Percentiles rank a stretch among this genome's conserved stretches.
Conservation (phyloP, 2,888 invertebrate species). For the Pardosa pseudoannulata region DNA sequence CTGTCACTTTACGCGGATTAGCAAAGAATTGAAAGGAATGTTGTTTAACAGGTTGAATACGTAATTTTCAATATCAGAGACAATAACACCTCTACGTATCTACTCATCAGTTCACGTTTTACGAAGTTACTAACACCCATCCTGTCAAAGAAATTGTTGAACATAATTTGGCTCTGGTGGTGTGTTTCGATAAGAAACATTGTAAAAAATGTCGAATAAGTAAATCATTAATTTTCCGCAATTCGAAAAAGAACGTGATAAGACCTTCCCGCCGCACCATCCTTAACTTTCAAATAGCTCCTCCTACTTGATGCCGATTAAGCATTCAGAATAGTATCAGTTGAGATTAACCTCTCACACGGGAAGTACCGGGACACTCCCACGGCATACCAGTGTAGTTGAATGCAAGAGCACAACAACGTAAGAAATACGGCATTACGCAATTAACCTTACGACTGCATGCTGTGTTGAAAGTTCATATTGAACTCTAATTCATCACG, state of each 20-base stretch:
- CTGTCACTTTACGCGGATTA: no score
- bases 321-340: slow-evolving; percentile 44
- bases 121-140: slow-evolving; percentile 43
- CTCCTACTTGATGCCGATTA: slow-evolving; percentile 57
- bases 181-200: slow-evolving; percentile 45
- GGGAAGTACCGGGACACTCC: slow-evolving; percentile 44
- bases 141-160: slow-evolving; percentile 53
- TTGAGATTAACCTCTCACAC: slow-evolving; percentile 53
- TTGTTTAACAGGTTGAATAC: slow-evolving; percentile 23
- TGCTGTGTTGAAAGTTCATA: not conserved
- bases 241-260: slow-evolving; percentile 58
- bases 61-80: slow-evolving; percentile 26
- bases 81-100: slow-evolving; percentile 20
- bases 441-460: slow-evolving; percentile 36
- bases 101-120: slow-evolving; percentile 46
- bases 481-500: no score
- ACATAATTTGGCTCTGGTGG: slow-evolving; percentile 40
- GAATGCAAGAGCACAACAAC: not conserved
- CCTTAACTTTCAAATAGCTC: slow-evolving; percentile 57
- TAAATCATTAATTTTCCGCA: slow-evolving; percentile 55
- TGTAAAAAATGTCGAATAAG: slow-evolving; percentile 46
- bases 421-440: slow-evolving; percentile 23
- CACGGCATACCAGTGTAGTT: slow-evolving; percentile 15
- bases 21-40: not conserved
- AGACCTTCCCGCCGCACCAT: slow-evolving; percentile 51